Evolutionary conservation across 2,888 invertebrate species (phyloP).

Genomic region (Congeria kusceri): DNA sequence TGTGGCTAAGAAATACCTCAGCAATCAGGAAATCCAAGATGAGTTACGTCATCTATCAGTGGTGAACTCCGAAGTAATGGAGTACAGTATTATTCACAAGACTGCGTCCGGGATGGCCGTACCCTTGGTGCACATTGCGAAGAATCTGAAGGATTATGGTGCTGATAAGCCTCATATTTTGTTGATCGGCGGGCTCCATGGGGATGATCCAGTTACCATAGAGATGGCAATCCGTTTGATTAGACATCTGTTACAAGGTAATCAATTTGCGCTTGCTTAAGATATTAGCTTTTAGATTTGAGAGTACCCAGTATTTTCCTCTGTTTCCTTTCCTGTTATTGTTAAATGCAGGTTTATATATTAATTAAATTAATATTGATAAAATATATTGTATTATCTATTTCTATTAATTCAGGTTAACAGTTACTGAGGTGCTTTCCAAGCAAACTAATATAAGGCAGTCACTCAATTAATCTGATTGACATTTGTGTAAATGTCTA

Average conservation of each 20-base stretch:
- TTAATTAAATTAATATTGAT: too few species aligned
- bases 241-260: conserved; percentile 89
- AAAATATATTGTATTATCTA: too few species aligned
- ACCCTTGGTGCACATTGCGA: conserved; percentile 73
- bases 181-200: conserved; percentile 90
- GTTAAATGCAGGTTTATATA: too few species aligned
- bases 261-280: neutral
- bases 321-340: too few species aligned
- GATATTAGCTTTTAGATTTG: too few species aligned
- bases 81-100: conserved; percentile 58
- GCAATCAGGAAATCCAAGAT: conserved; percentile 88
- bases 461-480: too few species aligned
- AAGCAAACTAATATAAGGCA: too few species aligned
- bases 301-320: too few species aligned
- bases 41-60: conserved; percentile 90
- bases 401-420: too few species aligned
- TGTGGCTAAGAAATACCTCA: conserved; percentile 88
- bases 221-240: conserved; percentile 87
- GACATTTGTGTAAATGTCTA: too few species aligned
- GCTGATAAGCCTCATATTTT: conserved; percentile 91
- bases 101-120: conserved; percentile 62
- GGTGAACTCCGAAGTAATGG: conserved; percentile 89
- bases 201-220: conserved; percentile 81
- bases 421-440: too few species aligned
- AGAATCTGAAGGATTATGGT: conserved; percentile 61